phyloP scores from a whole-genome alignment of 2,888 invertebrate genomes.

The Hirtodrosophila trivittata region DNA sequence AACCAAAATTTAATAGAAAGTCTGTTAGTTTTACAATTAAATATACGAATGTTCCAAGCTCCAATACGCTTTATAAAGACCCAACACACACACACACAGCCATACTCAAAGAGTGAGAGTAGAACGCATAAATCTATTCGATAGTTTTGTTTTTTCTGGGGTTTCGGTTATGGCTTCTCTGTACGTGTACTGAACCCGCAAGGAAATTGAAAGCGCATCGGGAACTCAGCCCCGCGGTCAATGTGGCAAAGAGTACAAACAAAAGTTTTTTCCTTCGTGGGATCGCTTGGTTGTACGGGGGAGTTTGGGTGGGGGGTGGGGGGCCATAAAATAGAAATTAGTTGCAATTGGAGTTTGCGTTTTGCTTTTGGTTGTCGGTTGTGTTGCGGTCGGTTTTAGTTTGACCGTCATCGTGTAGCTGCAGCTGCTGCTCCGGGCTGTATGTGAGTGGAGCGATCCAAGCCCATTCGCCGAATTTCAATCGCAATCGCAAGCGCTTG shows the following conservation, averaged over 20 bases:
- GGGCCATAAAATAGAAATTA: constrained; percentile 74
- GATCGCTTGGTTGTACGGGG: constrained; percentile 1
- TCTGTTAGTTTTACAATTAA: too few species aligned
- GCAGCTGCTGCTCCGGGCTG: constrained; percentile 36
- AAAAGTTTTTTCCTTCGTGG: constrained; percentile 42
- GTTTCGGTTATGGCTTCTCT: constrained; percentile 41
- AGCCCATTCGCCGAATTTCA: too few species aligned
- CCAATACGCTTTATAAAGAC: too few species aligned
- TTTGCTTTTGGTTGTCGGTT: constrained; percentile 71
- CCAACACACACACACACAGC: too few species aligned
- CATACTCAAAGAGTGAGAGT: too few species aligned
- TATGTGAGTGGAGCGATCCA: constrained; percentile 1
- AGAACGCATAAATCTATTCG: background rate
- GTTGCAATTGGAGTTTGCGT: constrained; percentile 76
- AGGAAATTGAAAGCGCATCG: constrained; percentile 76
- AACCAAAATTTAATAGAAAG: too few species aligned
- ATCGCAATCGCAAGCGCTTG: too few species aligned
- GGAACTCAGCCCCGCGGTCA: constrained; percentile 65
- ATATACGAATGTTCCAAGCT: too few species aligned
- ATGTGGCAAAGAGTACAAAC: constrained; percentile 64
- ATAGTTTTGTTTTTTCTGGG: constrained; percentile 1
- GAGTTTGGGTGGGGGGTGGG: constrained; percentile 8
- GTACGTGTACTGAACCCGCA: constrained; percentile 48
- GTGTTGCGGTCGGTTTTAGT: constrained; percentile 63
- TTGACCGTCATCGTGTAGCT: constrained; percentile 42